These are phyloP conservation scores for Phoxinus phoxinus DNA, from an alignment of 2,113 vertebrate genomes.

Conservation along the genomic window DNA sequence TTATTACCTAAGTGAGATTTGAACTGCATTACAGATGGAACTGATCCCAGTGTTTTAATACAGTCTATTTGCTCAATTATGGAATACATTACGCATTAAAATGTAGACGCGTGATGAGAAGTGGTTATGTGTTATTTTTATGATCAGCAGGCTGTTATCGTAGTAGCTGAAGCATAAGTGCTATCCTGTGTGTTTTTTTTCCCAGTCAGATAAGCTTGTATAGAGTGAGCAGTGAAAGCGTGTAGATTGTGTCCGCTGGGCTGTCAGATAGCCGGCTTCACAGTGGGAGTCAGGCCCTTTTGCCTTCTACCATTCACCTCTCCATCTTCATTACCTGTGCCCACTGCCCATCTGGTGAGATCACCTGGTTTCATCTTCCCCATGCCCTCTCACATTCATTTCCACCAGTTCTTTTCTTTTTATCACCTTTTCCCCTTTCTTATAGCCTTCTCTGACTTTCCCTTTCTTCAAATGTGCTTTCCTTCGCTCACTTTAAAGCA, in stretches of 20 bases:
- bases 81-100: background rate
- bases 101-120: background rate
- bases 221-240: background rate
- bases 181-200: slow-evolving; percentile 8
- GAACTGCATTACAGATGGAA: background rate
- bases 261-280: background rate
- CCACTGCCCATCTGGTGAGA: background rate
- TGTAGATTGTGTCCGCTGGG: background rate
- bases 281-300: background rate
- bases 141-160: background rate
- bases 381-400: background rate
- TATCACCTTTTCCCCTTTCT: background rate
- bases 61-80: slow-evolving; percentile 1
- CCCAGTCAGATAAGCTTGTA: slow-evolving; percentile 10
- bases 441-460: background rate
- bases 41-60: background rate
- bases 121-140: background rate
- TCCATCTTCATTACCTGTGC: background rate
- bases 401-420: background rate
- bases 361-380: background rate
- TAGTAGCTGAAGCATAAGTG: slow-evolving; percentile 18
- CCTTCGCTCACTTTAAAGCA: background rate
- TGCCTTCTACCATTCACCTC: background rate
- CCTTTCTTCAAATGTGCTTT: background rate
- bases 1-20: background rate